Evolutionary conservation across 35 echinoderm and acorn worm genomes (phyloP).

Genomic region (Ophiothrix spiculata): DNA sequence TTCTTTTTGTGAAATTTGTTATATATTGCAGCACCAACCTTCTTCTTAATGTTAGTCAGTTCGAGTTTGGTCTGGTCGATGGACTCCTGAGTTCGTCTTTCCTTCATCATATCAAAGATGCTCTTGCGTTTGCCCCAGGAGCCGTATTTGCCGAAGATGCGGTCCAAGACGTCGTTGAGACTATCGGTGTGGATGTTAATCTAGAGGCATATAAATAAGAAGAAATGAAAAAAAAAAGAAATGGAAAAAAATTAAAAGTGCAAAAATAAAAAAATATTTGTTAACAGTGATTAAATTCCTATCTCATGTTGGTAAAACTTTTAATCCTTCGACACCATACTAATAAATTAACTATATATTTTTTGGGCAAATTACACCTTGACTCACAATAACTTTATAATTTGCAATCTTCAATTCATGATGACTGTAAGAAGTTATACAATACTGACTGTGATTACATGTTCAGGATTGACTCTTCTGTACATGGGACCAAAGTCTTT

Average conservation of each 20-base stretch:
- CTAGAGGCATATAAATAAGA: constrained; percentile 21
- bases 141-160: constrained; percentile 36
- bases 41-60: constrained; percentile 31
- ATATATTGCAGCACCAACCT: too few relatives aligned
- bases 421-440: too few relatives aligned
- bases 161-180: constrained; percentile 37
- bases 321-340: too few relatives aligned
- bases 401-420: too few relatives aligned
- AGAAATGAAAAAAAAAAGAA: neutral
- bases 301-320: too few relatives aligned
- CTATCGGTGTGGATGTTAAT: constrained; percentile 28
- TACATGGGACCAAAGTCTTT: too few relatives aligned
- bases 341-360: too few relatives aligned
- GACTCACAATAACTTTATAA: too few relatives aligned
- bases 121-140: constrained; percentile 37
- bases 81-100: constrained; percentile 16
- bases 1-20: too few relatives aligned
- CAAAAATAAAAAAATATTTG: neutral
- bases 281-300: neutral
- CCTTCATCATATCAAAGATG: constrained; percentile 49
- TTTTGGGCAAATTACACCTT: too few relatives aligned
- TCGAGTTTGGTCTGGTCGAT: neutral
- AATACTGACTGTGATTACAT: too few relatives aligned
- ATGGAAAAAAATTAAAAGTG: neutral
- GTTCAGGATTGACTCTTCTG: too few relatives aligned